Evolutionary conservation across 2,888 invertebrate species (phyloP), one percentile per base, ranked within the genome.

Genomic region (Ormyrus nitidulus): DNA sequence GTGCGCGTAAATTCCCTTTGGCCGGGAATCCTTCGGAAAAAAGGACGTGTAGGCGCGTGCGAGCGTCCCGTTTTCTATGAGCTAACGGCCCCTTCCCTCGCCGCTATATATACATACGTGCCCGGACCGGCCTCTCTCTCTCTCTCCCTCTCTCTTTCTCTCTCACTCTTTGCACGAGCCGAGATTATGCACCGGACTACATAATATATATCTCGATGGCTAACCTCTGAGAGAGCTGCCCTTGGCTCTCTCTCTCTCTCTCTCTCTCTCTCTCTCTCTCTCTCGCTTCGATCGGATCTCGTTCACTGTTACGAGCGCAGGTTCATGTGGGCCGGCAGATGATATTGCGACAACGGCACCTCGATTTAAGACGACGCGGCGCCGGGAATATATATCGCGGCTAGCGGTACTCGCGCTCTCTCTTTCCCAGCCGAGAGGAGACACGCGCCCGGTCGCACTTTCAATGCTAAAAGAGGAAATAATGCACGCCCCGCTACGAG

Each of bases 381-480:
- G 51, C 19, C 54, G 19, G 54, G 65, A 58, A 48, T 61, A 69
- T 75, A 58, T 54, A 65, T 65, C 65, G 71, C 71, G 78, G 48
- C 48, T 86, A 86, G 85, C 86, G 86, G 85, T 86, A 84, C 83
- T 80, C 79, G 56, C 19, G 19, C 19, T 19, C 19, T 19, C 19
- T 19, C 19, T 19, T 19, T 19, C 19, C 19, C 19, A 19, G 19
- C 44, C 19, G 58, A 56, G 48, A 46, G 56, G n/a, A 44, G 13
- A 10, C 56, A 9, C 58, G 70, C 81, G 65, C 78, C 80, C 1
- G 19, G 79, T 70, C 74, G 13, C 69, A 81, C 84, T 85, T 86
- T 83, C 86, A 86, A 86, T 87, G 87, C 87, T 85, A 86, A 88
- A 86, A 85, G 84, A 85, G 85, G 86, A 87, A 88, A 89, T 87